Base-by-base conservation (phyloP, 2,888 invertebrate genomes). In the Napeogenes sylphis region DNA sequence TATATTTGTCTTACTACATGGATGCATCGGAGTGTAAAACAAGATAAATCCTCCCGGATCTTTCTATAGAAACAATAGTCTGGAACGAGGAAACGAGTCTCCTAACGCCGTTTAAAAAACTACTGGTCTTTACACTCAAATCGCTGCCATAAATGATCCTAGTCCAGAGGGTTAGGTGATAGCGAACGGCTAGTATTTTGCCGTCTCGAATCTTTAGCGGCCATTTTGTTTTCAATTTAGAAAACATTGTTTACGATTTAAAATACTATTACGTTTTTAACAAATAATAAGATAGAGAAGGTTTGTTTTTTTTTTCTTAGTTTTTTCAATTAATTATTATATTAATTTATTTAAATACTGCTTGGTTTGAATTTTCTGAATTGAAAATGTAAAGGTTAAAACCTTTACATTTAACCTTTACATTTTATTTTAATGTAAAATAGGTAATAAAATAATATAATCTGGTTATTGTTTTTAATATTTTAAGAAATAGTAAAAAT, bases 71-170 rank as follows among this genome's bases (percentile, higher is more conserved):
- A 58, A 62, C 62, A 58, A 62, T 60, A 63, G 59, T 55, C 60
- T 58, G 55, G 55, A 68, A 70, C 68, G 68, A 61, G 66, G 46
- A 51, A 68, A 70, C 68, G 66, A 61, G 66, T 68, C 69, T 70
- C 69, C 66, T 69, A 68, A 70, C 66, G 62, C 69, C 65, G 69
- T 64, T 69, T 69, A 69, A 71, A 70, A 69, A 71, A 71, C 69
- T 70, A 68, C 64, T 63, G 61, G 70, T 68, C 68, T 71, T 71
- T 66, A 61, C 66, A 60, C 56, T 58, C 47, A 61, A 71, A 71
- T 69, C 70, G 66, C 63, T 62, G 64, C 63, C 67, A 69, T 70
- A 68, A 68, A 67, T 69, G 68, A 68, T 70, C 67, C 66, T 59
- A 68, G 68, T 63, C 62, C 63, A 65, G 65, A 63, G 61, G 64